These are phyloP conservation scores for Hippocampus barbouri DNA, from an alignment of 2,113 vertebrate genomes.

Conservation along the genomic window DNA sequence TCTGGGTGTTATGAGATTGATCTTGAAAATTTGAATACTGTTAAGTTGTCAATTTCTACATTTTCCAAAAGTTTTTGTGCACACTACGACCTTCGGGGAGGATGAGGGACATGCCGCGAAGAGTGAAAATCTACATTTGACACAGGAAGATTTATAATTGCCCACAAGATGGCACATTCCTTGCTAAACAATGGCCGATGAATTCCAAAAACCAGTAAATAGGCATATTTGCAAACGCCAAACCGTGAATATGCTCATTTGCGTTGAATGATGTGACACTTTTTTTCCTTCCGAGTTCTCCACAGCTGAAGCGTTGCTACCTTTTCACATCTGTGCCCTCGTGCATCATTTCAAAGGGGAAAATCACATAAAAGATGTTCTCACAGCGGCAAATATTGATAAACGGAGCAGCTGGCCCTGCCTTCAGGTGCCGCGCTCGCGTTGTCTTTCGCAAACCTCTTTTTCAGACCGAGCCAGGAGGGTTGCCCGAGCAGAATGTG, in stretches of 20 bases:
- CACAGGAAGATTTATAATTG: no score
- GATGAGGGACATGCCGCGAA: no score
- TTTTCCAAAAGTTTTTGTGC: no score
- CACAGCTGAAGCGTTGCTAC: background rate
- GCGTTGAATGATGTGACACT: background rate
- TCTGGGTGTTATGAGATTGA: no score
- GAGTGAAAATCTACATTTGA: no score
- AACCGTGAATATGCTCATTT: background rate
- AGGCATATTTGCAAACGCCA: background rate
- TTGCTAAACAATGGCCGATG: no score
- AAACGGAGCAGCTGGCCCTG: constrained; percentile 1
- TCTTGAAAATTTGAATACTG: no score
- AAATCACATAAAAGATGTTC: constrained; percentile 11
- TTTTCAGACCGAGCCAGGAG: constrained; percentile 69
- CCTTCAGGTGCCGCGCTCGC: constrained; percentile 14
- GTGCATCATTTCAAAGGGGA: constrained; percentile 3
- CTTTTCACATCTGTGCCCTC: background rate
- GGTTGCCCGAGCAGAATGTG: constrained; percentile 60
- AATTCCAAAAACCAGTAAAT: background rate
- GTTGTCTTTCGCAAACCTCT: constrained; percentile 51
- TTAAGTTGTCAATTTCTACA: no score
- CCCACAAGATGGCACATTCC: no score
- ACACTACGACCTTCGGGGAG: no score
- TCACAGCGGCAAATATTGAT: constrained; percentile 1
- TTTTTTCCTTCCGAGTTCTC: background rate